Conservation (phyloP, 2,113 vertebrate genomes). For the Psittacus erithacus region DNA sequence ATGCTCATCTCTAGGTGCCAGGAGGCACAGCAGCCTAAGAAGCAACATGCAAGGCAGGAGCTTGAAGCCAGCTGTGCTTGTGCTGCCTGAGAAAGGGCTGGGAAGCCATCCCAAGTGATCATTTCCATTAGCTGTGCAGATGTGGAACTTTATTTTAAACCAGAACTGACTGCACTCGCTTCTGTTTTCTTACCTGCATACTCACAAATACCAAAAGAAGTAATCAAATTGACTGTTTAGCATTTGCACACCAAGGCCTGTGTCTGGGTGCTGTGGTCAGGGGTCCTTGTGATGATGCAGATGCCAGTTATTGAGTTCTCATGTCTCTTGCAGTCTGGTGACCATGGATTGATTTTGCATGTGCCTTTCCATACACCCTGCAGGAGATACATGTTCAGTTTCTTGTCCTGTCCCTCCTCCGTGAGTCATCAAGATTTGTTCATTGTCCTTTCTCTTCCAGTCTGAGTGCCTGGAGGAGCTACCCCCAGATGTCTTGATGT, state of each 20-base stretch:
- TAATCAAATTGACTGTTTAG: neutral
- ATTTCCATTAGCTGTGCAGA: neutral
- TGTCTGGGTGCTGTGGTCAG: neutral
- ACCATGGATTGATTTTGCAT: neutral
- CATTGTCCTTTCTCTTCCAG: neutral
- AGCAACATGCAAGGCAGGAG: neutral
- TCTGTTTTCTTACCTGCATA: neutral
- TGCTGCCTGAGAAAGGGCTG: neutral
- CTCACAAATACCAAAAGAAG: neutral
- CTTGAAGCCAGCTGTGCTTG: neutral
- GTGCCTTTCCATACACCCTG: neutral
- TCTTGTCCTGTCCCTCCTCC: neutral
- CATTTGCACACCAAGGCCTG: neutral
- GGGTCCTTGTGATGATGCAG: neutral
- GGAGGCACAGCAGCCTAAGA: neutral
- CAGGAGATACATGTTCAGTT: neutral
- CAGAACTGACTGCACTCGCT: neutral
- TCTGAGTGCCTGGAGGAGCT: neutral
- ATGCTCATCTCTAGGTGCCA: neutral
- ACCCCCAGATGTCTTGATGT: neutral
- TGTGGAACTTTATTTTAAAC: neutral
- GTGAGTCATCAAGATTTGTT: neutral
- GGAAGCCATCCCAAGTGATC: neutral
- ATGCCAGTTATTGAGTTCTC: neutral
- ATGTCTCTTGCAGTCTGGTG: neutral